Base-by-base conservation (phyloP, 1,140 invertebrate species). In the Doryteuthis pealeii region DNA sequence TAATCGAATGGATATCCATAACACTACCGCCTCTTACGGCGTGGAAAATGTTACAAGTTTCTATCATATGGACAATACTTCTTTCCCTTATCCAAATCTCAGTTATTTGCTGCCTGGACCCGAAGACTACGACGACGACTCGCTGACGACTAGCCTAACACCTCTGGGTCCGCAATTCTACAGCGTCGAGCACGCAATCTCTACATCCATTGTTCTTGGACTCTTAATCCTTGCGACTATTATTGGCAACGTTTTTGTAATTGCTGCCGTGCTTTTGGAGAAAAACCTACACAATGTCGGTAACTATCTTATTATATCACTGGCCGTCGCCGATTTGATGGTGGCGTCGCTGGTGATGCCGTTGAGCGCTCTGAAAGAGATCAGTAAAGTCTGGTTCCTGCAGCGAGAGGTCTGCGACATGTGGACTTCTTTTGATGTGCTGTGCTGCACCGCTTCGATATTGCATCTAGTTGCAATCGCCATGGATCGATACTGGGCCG, bases 281-380 rank as follows among this genome's bases (percentile, higher is more conserved):
- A 90, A 94, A 67, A 94, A 96, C 84, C 89, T 98, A 54, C 94
- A 88, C 70, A 86, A 95, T 81, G 95, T 98, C 79, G 96, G 96
- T 72, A 99, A 99, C 89, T 91, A 98, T 77, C 97, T 99, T 87
- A 91, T 99, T 79, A 94, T 95, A 33, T 98, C 96, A 5, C 89
- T 99, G 80, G 96, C 97, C 18, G 95, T 99, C 75, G 96, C 97
- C 67, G 97, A 99, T 88, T 92, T 98, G 79, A 94, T 98, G 86
- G 96, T 99, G 35, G 96, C 96, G 43, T 91, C 92, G 1, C 81
- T 89, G 40, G 90, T 94, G 49, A 87, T 88, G 87, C 87, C 87
- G 1, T 79, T 88, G 8, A 82, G 82, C 58, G 84, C 83, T 18
- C 80, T 88, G 2, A 80, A 82, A 14, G 83, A 92, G 90, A 91